Percentiles rank a stretch among this genome's conserved stretches.
These are phyloP conservation scores for Sinopyrophorus schimmeli DNA, from an alignment of 2,888 invertebrate species.

Conservation along the genomic window DNA sequence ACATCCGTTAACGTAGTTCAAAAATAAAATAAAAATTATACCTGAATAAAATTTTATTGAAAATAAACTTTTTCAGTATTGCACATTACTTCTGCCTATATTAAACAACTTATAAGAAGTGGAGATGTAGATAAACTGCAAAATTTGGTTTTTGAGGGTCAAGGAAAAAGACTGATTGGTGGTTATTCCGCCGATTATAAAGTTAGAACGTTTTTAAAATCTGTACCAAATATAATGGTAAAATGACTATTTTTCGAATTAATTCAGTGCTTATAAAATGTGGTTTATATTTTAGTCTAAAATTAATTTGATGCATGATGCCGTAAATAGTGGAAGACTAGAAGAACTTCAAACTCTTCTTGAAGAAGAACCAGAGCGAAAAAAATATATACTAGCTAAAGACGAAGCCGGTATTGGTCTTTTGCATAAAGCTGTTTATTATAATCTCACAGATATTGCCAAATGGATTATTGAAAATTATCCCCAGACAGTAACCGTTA, in stretches of 20 bases:
- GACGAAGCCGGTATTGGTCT: constrained; percentile 73
- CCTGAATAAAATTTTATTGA: too few relatives aligned
- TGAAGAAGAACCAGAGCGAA: constrained; percentile 55
- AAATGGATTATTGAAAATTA: constrained; percentile 71
- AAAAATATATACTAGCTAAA: constrained; percentile 64
- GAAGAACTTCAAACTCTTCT: constrained; percentile 64
- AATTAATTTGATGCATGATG: constrained; percentile 75
- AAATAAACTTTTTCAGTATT: constrained; percentile 55
- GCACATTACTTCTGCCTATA: constrained; percentile 59
- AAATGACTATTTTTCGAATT: too few relatives aligned
- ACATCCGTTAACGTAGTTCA: too few relatives aligned
- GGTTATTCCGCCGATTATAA: constrained; percentile 65
- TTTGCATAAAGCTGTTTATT: constrained; percentile 79
- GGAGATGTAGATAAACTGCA: constrained; percentile 70
- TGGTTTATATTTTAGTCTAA: constrained; percentile 58
- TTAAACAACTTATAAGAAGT: constrained; percentile 61
- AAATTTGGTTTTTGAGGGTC: constrained; percentile 68
- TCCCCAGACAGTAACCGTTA: constrained; percentile 66
- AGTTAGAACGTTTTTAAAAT: constrained; percentile 67
- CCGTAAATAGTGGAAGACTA: constrained; percentile 74
- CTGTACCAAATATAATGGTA: constrained; percentile 72
- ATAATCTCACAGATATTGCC: constrained; percentile 72
- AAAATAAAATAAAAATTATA: too few relatives aligned
- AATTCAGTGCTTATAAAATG: constrained; percentile 1
- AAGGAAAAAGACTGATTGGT: constrained; percentile 67